Evolutionary conservation across 2,797 vertebrate species (phyloP), one percentile per base, ranked within the genome.

Genomic region (Pygocentrus nattereri): DNA sequence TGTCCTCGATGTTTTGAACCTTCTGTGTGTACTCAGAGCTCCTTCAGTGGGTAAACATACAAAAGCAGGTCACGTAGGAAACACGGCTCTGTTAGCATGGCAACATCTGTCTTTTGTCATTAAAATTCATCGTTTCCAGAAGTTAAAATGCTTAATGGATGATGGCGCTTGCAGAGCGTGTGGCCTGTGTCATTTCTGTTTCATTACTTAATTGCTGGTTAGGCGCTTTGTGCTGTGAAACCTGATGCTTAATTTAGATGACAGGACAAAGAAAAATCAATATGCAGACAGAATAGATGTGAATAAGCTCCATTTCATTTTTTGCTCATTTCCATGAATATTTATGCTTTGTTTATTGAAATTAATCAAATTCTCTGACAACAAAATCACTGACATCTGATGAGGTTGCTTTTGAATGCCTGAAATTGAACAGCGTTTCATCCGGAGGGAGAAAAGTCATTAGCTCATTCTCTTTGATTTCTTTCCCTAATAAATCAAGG

Each of bases 21-120:
- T 54, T 10, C 5, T 18, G 16, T 30, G 69, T 70, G 41, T 34
- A n/a, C 58, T 62, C 59, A 49, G 41, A 58, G 19, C 21, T 16
- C 18, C 0, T 25, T 30, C 8, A 47, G 21, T 44, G 70, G 59
- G 67, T 30, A 41, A 77, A 64, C 61, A 71, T 19, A 41, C 59
- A 41, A 16, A 25, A 23, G 31, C n/a, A 62, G 34, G 13, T 68
- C 59, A 78, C 77, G 50, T n/a, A 83, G 61, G 62, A 25, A 56
- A 47, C 75, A 16, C 65, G 49, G 47, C 47, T 70, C 44, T 5
- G 72, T 27, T 71, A 64, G 58, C 65, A 71, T 30, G 74, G 56
- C 23, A 76, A 49, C 77, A 83, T 79, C 64, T 79, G 82, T 70
- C 47, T 50, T 75, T 59, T 74, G 74, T 75, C 27, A 59, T 72